Conservation (phyloP, 1,140 invertebrate genomes). For the Lepidotrigona ventralis region DNA sequence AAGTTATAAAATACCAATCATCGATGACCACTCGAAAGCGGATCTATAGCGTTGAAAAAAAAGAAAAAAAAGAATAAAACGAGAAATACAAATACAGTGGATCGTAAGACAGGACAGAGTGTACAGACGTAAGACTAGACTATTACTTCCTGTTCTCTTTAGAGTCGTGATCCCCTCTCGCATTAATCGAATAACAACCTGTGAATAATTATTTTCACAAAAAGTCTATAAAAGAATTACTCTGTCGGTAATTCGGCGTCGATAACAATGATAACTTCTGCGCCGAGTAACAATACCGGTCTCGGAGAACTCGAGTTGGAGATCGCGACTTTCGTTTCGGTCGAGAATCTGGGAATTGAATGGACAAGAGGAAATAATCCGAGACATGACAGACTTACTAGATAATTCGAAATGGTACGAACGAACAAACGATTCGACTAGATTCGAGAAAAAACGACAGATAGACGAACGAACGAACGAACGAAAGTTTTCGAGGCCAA, state of each 20-base stretch:
- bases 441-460: neutral
- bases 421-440: neutral
- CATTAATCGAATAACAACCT: neutral
- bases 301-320: too few species aligned
- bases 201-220: too few species aligned
- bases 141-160: neutral
- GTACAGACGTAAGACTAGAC: neutral
- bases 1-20: neutral
- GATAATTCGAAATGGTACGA: neutral
- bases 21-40: slow-evolving; percentile 1
- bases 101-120: neutral
- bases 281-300: too few species aligned
- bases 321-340: too few species aligned
- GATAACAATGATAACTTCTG: too few species aligned
- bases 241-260: too few species aligned
- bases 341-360: too few species aligned
- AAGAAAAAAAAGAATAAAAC: neutral
- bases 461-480: neutral
- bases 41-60: neutral
- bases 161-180: neutral
- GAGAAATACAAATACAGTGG: neutral
- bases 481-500: slow-evolving; percentile 52
- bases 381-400: too few species aligned
- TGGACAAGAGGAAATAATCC: too few species aligned
- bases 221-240: too few species aligned